Percentiles rank a stretch among this genome's conserved stretches.
phyloP scores from a whole-genome alignment of 2,888 invertebrate species.

The Limnephilus rhombicus region DNA sequence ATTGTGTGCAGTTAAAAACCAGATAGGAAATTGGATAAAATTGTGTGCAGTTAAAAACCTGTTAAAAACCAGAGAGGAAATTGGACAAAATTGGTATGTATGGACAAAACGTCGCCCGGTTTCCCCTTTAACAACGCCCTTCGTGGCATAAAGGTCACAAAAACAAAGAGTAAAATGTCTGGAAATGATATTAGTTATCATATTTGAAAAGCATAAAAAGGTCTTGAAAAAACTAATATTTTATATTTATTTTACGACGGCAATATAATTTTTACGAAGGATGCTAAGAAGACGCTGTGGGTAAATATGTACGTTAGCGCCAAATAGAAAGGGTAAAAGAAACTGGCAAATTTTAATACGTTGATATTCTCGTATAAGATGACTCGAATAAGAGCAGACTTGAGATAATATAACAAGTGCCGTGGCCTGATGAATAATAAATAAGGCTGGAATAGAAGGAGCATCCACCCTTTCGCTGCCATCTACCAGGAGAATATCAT shows the following conservation, averaged over 20 bases:
- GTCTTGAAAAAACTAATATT: background rate
- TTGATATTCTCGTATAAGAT: conserved; percentile 20
- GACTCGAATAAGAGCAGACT: conserved; percentile 3
- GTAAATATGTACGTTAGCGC: background rate
- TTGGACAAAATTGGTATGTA: no score
- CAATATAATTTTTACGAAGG: conserved; percentile 14
- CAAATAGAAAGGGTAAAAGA: background rate
- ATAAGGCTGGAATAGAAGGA: conserved; percentile 6
- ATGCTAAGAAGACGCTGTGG: background rate
- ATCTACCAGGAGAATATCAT: conserved; percentile 41
- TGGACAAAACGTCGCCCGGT: no score
- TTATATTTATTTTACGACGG: conserved; percentile 10
- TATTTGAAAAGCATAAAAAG: background rate
- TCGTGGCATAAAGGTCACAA: background rate
- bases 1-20: no score
- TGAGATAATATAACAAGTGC: conserved; percentile 40
- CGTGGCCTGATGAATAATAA: conserved; percentile 44
- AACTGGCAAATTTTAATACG: conserved; percentile 23
- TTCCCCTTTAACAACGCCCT: no score
- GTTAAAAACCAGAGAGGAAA: no score
- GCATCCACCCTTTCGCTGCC: conserved; percentile 35
- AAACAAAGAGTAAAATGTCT: background rate
- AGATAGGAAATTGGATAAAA: no score
- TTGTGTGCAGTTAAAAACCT: no score
- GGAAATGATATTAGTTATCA: background rate